phyloP scores from a whole-genome alignment of 2,113 vertebrate genomes.

The Puntigrus tetrazona region DNA sequence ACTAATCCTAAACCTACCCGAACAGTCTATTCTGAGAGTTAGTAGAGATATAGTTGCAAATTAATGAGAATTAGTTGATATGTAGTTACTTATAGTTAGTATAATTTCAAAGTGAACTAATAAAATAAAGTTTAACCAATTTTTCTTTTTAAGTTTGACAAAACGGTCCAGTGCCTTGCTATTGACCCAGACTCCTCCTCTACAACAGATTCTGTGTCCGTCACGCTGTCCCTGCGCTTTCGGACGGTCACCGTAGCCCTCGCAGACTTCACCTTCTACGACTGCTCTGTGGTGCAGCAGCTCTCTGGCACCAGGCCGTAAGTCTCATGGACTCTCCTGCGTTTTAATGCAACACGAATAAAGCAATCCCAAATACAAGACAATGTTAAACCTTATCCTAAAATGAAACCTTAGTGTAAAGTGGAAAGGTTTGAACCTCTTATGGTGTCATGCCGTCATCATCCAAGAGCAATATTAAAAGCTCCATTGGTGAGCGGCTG shows the following conservation, averaged over 20 bases:
- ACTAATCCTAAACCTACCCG: no score
- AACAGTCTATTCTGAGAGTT: no score
- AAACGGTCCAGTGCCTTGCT: neutral
- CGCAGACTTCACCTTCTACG: slow-evolving; percentile 87
- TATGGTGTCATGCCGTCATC: neutral
- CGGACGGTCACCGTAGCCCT: slow-evolving; percentile 81
- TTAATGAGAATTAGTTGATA: no score
- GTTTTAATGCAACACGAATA: neutral
- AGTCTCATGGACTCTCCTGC: slow-evolving; percentile 64
- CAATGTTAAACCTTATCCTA: neutral
- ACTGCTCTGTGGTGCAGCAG: slow-evolving; percentile 84
- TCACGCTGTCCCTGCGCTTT: slow-evolving; percentile 86
- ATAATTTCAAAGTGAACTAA: no score
- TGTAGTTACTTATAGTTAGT: no score
- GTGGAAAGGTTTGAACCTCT: no score
- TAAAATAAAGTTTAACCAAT: no score
- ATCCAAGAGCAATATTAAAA: slow-evolving; percentile 1
- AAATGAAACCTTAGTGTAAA: neutral
- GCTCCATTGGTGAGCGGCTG: neutral
- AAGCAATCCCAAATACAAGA: neutral
- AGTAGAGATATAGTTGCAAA: no score
- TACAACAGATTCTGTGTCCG: slow-evolving; percentile 83
- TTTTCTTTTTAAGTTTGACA: neutral
- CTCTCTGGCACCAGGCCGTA: slow-evolving; percentile 86
- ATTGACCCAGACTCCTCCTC: neutral